Base-by-base conservation (phyloP, 2,113 vertebrate genomes). In the Halichoerus grypus region DNA sequence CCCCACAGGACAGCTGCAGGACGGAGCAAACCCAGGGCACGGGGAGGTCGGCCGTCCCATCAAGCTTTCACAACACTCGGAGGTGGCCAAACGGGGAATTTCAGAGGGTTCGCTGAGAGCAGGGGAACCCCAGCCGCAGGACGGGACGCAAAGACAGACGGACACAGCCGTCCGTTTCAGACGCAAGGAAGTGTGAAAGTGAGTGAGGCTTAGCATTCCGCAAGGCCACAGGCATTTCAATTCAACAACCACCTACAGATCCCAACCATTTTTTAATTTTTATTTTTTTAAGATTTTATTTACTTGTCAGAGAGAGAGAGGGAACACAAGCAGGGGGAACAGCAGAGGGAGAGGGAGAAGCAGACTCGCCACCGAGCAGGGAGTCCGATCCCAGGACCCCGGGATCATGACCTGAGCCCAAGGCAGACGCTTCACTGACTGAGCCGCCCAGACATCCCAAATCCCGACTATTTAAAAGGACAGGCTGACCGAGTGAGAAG, bases 1-100 rank as follows among this genome's bases (percentile, higher is more conserved):
- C 63, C 24, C 21, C 2, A 11, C 14, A 14, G 22, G 36, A 28
- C 36, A 7, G 9, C 9, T 22, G 1, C 12, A 3, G 1, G 26
- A 2, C 9, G 4, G 61, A 42, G 61, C 33, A 67, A 12, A 28
- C 22, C 33, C 18, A 7, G 71, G 22, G 14, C 39, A 14, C 6
- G 63, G 0, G 5, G 46, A 3, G 7, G 33, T 3, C 74, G 7
- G 36, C 28, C 0, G 0, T 5, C 72, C 6, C 5, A 0, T 19
- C 7, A 8, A 33, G 26, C 26, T 28, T 72, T n/a, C 69, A 7
- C 14, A 46, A 46, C 28, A 3, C 65, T 59, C 1, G 8, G 5
- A 46, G 61, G 46, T 24, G 12, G 59, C 49, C 67, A 46, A 16
- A 22, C 0, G 7, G 46, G n/a, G 49, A 67, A 33, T 57, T 88